Base-by-base conservation (phyloP, 2,888 invertebrate genomes). In the Drosophila setosimentum region DNA sequence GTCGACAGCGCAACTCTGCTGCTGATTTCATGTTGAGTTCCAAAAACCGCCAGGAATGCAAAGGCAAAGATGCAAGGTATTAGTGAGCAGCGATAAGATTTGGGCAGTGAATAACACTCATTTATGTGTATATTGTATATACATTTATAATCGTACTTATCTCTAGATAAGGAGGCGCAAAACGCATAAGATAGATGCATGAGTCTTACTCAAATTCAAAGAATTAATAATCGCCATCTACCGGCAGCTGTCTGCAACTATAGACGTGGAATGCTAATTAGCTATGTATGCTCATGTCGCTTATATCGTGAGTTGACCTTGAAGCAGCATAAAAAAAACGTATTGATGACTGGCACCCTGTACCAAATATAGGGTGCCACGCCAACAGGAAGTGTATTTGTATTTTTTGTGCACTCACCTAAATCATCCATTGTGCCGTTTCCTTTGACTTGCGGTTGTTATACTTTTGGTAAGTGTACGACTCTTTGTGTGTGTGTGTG, bases 361-460 rank as follows among this genome's bases (percentile, higher is more conserved):
- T 33, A 13, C 18, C 10, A 1, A 21, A 30, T 32, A 75, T 69
- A 65, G 61, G 68, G 73, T 78, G 63, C 37, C 40, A 30, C 32
- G 57, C 1, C 4, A 57, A 50, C 65, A 63, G 62, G 61, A 78
- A 78, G 37, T 57, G 51, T 32, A 16, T 51, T 8, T 57, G 18
- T 54, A 11, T 33, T 33, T 32, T 42, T 21, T 69, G 27, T 51
- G 42, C 69, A 85, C 86, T 87, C 67, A 87, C 87, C 87, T 73
- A 87, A 84, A 73, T 87, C 87, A 65, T 87, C 87, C 87, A 87
- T 87, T 59, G 27, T 45, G n/a, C 24, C 30, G 68, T 49, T 74
- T 73, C 51, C 50, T 67, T 54, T 61, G 58, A 58, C 30, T 70
- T 53, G 33, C 51, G 51, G 51, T 48, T 63, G 54, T 58, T 72